Base-by-base conservation (phyloP, 2,797 vertebrate genomes). In the Balearica regulorum region DNA sequence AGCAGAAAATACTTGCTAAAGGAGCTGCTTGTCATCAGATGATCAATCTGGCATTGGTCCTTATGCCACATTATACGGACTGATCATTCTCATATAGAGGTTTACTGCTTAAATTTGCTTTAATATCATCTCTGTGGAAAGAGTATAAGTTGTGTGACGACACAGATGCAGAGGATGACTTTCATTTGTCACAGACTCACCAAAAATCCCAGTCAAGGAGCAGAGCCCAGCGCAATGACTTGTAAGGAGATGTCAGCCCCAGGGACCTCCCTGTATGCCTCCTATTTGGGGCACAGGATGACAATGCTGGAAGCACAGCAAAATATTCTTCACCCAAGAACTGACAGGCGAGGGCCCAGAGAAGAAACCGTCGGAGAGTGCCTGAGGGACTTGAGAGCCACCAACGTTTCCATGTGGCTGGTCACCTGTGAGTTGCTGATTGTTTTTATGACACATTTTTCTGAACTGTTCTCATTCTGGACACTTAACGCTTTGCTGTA, bases 61-160 rank as follows among this genome's bases (percentile, higher is more conserved):
- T 75, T 69, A n/a, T 16, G n/a, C 33, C 33, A 8, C 4, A 0
- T 70, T 61, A 22, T 25, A 21, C 0, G 0, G 0, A 31, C 10
- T 28, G 44, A 64, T n/a, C 43, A 26, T 62, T 48, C 65, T 65
- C 53, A 28, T 55, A 21, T 2, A 70, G 55, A 64, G 17, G 3
- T 68, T 68, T 61, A 33, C 19, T 65, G 61, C 33, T 93, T 70
- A 44, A 48, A 39, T 57, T 53, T 91, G 11, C 57, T 48, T 29
- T n/a, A 43, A 13, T 44, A 29, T 37, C 10, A 73, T 89, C 62
- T 80, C 57, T 53, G 44, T 35, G 35, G 37, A 57, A 80, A 46
- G 31, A 17, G 13, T 60, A 3, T 49, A 17, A 70, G 78, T 90
- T 66, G 10, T 39, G 39, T 55, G 37, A 60, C 53, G 35, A 54